These are phyloP conservation scores for Todiramphus chloris DNA, from an alignment of 2,113 vertebrate species.

Conservation along the genomic window DNA sequence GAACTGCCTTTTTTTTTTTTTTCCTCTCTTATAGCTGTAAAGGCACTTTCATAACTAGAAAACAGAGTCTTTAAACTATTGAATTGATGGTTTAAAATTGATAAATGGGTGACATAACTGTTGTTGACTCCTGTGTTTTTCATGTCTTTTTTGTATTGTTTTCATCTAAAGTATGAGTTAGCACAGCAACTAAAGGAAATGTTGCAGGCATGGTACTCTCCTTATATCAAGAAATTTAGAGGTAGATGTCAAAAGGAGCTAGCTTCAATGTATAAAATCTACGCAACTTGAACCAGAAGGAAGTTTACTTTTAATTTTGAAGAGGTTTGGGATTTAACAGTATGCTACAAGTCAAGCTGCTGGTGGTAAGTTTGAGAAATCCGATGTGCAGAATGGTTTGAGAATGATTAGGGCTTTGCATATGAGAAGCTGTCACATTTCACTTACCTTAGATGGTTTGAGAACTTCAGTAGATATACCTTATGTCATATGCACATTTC, in stretches of 20 bases:
- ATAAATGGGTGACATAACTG: neutral
- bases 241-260: neutral
- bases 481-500: neutral
- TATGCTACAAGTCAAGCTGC: neutral
- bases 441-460: neutral
- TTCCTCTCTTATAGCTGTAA: neutral
- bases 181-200: neutral
- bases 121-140: neutral
- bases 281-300: neutral
- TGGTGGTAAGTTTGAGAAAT: neutral
- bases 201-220: neutral
- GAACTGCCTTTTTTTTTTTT: neutral
- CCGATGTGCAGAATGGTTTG: neutral
- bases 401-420: neutral
- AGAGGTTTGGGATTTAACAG: neutral
- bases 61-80: neutral
- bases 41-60: neutral
- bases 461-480: neutral
- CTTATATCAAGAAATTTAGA: constrained; percentile 17
- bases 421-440: neutral
- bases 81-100: constrained; percentile 34
- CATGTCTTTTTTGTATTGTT: neutral
- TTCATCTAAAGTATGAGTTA: neutral
- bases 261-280: neutral
- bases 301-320: neutral